Evolutionary conservation across 2,113 vertebrate genomes (phyloP).

Genomic region (Nothoprocta pentlandii): DNA sequence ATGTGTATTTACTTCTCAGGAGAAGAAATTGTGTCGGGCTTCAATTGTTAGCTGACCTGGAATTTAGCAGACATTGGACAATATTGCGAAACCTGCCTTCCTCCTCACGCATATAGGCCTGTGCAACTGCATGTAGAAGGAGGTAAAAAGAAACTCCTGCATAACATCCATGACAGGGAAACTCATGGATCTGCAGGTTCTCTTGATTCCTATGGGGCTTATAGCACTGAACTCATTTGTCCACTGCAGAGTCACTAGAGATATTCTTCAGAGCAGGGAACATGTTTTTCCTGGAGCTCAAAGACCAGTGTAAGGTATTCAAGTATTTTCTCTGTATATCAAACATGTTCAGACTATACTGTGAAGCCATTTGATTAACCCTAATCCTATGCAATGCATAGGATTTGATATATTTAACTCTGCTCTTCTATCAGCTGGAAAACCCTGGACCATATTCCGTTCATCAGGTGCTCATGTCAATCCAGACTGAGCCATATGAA

Average conservation of each 20-base stretch:
- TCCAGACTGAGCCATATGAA: neutral
- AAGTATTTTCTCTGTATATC: neutral
- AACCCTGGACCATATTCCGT: neutral
- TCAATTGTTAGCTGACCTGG: constrained; percentile 4
- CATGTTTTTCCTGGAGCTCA: neutral
- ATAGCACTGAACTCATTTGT: neutral
- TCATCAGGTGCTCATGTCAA: neutral
- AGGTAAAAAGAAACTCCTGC: neutral
- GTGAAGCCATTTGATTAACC: neutral
- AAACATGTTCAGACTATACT: neutral
- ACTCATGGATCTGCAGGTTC: neutral
- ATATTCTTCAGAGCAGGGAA: neutral
- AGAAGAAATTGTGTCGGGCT: constrained; percentile 9
- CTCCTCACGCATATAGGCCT: neutral
- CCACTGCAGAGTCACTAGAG: neutral
- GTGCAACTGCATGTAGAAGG: neutral
- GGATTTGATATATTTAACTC: neutral
- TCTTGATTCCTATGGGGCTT: neutral
- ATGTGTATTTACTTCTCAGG: constrained; percentile 2
- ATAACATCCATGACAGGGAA: neutral
- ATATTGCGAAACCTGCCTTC: neutral
- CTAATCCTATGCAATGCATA: neutral
- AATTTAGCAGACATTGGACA: constrained; percentile 25
- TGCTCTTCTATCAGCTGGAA: neutral
- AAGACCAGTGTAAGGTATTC: neutral